Evolutionary conservation across 37 sponge, comb jelly and placozoan genomes (phyloP), one percentile per base, ranked within the genome.

Genomic region (Haliclona indistincta): DNA sequence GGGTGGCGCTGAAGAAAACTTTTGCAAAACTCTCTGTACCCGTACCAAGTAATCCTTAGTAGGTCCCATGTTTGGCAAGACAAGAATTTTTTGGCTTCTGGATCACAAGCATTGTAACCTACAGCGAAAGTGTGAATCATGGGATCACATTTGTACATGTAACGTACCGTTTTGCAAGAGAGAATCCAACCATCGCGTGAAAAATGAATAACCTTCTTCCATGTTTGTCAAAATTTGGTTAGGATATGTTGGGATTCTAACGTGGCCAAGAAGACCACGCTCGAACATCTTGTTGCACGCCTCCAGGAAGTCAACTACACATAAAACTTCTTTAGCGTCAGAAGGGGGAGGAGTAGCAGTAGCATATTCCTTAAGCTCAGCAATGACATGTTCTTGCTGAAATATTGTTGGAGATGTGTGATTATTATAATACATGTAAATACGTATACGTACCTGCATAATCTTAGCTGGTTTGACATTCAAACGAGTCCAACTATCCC

Each of bases 201-300:
- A 76, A 38, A 63, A 76, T 26, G 26, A 25, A 23, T 49, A 76
- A 2, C 77, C 77, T 47, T 76, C 38, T 4, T 76, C 52, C 4
- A 76, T 76, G 29, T 25, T 64, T 19, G 23, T 64, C 11, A 76
- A 11, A 1, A 76, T 39, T 15, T 5, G 28, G 19, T 53, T 63
- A n/a, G 28, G 4, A 11, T 28, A 6, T 17, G 6, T 39, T 17
- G 5, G 35, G 38, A 76, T 63, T n/a, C 35, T 25, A 20, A 10
- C 43, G 52, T 64, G 77, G 10, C 65, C 5, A 10, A 78, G 45
- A 6, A 78, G 28, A 19, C 79, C 79, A 20, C 56, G 17, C 28
- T 77, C 78, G 65, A 77, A 77, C 6, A 77, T 30, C 68, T 22
- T 5, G 68, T 68, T 56, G 22, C 79, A 78, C 3, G 61, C 79